phyloP scores from a whole-genome alignment of 2,797 vertebrate species.

The Allobates femoralis region DNA sequence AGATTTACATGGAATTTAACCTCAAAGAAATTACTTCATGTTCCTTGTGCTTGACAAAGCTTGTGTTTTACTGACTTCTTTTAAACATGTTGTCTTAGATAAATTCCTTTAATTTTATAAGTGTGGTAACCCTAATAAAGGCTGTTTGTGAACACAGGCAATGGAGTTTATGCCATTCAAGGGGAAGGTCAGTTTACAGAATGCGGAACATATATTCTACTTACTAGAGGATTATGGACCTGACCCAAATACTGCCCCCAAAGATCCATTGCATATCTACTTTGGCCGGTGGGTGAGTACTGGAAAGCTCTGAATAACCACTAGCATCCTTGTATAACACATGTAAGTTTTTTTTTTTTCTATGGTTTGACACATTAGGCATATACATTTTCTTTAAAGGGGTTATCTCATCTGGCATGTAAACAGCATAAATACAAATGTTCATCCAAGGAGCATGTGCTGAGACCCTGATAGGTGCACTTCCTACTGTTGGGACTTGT shows the following conservation, averaged over 20 bases:
- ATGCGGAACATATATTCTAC: constrained; percentile 88
- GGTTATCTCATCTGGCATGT: no score
- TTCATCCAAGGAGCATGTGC: no score
- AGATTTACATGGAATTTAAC: no score
- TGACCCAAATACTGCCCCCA: constrained; percentile 89
- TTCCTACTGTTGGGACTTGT: no score
- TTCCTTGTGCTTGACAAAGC: no score
- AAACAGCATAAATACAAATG: no score
- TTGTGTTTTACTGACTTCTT: no score
- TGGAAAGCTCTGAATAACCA: neutral
- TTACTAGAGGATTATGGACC: constrained; percentile 94
- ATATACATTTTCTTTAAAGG: neutral
- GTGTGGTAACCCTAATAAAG: neutral
- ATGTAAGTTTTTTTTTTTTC: neutral
- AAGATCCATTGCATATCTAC: constrained; percentile 87
- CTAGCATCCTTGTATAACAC: neutral
- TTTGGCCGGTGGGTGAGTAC: constrained; percentile 96
- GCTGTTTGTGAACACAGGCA: constrained; percentile 72
- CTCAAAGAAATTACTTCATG: no score
- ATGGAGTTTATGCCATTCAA: constrained; percentile 93
- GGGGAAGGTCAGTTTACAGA: constrained; percentile 91
- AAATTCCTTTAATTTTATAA: neutral
- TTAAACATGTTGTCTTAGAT: no score
- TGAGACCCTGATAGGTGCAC: no score
- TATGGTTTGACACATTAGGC: neutral